A percentile compares a stretch with the other conserved stretches of the same genome.
Conservation (phyloP, 23 tunicate genomes). For the Aplidium turbinatum region DNA sequence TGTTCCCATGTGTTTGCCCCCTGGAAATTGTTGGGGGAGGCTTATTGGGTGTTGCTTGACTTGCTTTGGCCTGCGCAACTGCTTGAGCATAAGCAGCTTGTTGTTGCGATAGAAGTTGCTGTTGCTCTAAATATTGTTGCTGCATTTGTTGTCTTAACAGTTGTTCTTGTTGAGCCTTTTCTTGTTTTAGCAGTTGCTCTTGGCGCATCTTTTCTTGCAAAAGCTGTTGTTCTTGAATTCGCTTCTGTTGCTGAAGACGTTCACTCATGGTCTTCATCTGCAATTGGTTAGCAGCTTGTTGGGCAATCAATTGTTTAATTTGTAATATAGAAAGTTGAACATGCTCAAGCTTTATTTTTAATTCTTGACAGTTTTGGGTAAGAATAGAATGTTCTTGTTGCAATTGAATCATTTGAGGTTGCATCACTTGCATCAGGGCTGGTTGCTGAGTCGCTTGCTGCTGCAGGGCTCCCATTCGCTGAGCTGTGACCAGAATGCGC, state of each 20-base stretch:
- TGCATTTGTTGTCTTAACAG: slow-evolving; percentile 33
- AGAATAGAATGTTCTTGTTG: slow-evolving; percentile 57
- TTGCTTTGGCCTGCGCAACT: not conserved
- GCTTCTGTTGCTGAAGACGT: slow-evolving; percentile 37
- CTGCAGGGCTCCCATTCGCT: slow-evolving; percentile 34
- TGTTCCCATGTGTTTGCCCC: not conserved
- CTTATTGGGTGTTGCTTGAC: slow-evolving; percentile 5
- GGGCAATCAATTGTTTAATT: slow-evolving; percentile 44
- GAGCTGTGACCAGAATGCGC: slow-evolving; percentile 39
- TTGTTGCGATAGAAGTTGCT: slow-evolving; percentile 27
- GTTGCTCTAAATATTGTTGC: slow-evolving; percentile 13
- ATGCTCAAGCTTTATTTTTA: slow-evolving; percentile 46
- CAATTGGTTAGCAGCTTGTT: slow-evolving; percentile 34
- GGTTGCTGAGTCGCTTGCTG: slow-evolving; percentile 87
- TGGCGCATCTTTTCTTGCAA: not conserved
- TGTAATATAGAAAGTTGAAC: slow-evolving; percentile 34
- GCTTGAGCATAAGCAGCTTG: not conserved
- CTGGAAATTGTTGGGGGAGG: not conserved
- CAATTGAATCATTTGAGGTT: slow-evolving; percentile 65
- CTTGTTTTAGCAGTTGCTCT: slow-evolving; percentile 35
- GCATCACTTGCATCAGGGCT: slow-evolving; percentile 55
- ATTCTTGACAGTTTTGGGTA: slow-evolving; percentile 43
- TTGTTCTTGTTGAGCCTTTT: slow-evolving; percentile 17
- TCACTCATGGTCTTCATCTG: not conserved
- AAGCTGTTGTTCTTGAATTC: not conserved